These are phyloP conservation scores for Nomada fabriciana DNA, from an alignment of 2,888 invertebrate genomes.

Conservation along the genomic window DNA sequence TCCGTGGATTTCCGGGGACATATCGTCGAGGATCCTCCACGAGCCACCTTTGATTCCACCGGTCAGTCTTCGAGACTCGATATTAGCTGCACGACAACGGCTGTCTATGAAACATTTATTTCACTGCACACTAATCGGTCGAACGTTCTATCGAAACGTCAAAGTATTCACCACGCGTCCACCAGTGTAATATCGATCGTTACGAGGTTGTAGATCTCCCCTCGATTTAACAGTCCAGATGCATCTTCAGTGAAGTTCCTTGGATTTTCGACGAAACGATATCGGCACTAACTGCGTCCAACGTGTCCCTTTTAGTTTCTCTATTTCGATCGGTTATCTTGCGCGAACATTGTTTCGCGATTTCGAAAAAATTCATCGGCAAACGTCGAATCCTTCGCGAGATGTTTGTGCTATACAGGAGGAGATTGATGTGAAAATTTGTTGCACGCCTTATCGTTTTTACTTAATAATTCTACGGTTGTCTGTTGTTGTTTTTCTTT, in stretches of 20 bases:
- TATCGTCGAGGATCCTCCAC: conserved; percentile 67
- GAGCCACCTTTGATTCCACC: conserved; percentile 62
- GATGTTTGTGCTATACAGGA: conserved; percentile 4
- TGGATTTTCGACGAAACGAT: neutral
- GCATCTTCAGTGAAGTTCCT: neutral
- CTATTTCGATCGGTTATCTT: neutral
- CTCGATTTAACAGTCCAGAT: conserved; percentile 15
- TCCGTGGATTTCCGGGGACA: conserved; percentile 69
- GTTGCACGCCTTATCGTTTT: conserved; percentile 25
- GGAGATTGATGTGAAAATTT: conserved; percentile 23
- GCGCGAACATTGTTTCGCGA: conserved; percentile 4
- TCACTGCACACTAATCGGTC: conserved; percentile 73
- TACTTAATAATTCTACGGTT: conserved; percentile 35
- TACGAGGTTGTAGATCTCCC: conserved; percentile 29
- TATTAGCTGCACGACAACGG: conserved; percentile 57
- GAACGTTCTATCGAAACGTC: conserved; percentile 9
- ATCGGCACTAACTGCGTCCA: neutral
- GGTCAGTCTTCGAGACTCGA: conserved; percentile 45
- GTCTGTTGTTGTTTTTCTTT: neutral
- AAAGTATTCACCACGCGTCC: conserved; percentile 50
- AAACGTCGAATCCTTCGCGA: neutral
- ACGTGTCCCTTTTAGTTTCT: neutral
- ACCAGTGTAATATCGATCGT: conserved; percentile 27
- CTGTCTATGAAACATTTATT: conserved; percentile 74
- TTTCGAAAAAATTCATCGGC: conserved; percentile 22